Evolutionary conservation across 2,888 invertebrate genomes (phyloP).

Genomic region (Morpho achilles): DNA sequence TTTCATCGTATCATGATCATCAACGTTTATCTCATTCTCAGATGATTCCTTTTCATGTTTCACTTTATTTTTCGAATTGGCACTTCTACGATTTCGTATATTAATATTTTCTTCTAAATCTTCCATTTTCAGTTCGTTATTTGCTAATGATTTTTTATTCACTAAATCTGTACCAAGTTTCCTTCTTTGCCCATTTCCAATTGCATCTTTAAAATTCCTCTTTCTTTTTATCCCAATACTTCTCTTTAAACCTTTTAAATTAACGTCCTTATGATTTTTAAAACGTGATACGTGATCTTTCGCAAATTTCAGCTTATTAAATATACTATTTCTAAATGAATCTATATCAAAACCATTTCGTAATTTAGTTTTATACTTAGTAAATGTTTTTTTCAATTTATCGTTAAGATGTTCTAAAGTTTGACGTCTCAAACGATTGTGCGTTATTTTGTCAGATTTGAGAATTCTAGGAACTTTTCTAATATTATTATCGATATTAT

Average conservation of each 20-base stretch:
- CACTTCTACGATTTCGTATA: constrained; percentile 28
- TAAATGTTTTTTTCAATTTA: constrained; percentile 20
- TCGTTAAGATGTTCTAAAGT: constrained; percentile 24
- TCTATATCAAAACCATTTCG: constrained; percentile 20
- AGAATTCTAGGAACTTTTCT: constrained; percentile 26
- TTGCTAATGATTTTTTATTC: no score
- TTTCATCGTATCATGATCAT: constrained; percentile 37
- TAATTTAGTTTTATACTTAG: constrained; percentile 31
- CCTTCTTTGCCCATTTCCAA: no score
- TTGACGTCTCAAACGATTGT: constrained; percentile 37
- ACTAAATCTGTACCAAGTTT: no score
- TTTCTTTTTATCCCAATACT: constrained; percentile 16
- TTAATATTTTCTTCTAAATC: constrained; percentile 27
- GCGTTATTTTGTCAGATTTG: constrained; percentile 16
- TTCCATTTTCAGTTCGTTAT: background rate
- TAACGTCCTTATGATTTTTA: constrained; percentile 8
- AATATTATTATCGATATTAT: constrained; percentile 45
- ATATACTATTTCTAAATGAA: constrained; percentile 8
- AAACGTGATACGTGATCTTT: constrained; percentile 10
- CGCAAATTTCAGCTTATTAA: constrained; percentile 13
- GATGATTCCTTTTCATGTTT: constrained; percentile 26
- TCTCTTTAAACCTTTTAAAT: constrained; percentile 15
- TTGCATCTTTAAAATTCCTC: constrained; percentile 6
- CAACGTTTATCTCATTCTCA: constrained; percentile 48
- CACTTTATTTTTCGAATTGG: constrained; percentile 26